A percentile compares a stretch with the other conserved stretches of the same genome.
These are phyloP conservation scores for Acleris literana DNA, from an alignment of 2,888 invertebrate species.

Conservation along the genomic window DNA sequence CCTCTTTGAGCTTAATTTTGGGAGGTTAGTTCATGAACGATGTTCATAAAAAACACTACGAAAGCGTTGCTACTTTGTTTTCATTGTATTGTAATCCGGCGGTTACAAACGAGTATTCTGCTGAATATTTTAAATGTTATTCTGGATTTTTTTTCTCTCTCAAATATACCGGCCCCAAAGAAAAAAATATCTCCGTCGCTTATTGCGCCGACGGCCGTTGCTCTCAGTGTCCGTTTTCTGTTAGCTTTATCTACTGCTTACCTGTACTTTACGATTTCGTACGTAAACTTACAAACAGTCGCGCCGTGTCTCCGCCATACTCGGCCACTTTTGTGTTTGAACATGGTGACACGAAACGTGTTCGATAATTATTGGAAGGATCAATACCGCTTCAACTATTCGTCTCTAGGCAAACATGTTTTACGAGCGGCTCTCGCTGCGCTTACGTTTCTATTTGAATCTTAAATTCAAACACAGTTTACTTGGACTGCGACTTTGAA, in stretches of 20 bases:
- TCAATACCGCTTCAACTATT: conserved; percentile 80
- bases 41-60: too few species aligned
- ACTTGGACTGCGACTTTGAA: conserved; percentile 61
- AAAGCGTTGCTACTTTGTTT: too few species aligned
- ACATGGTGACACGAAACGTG: conserved; percentile 82
- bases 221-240: conserved; percentile 67
- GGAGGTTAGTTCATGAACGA: too few species aligned
- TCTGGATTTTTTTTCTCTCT: too few species aligned
- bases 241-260: conserved; percentile 79
- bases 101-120: too few species aligned
- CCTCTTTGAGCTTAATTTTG: too few species aligned
- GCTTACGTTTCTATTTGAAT: conserved; percentile 79
- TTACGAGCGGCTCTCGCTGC: conserved; percentile 70
- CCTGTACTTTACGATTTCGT: conserved; percentile 74
- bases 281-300: conserved; percentile 75
- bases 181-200: conserved; percentile 41
- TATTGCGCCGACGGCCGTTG: conserved; percentile 50
- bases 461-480: conserved; percentile 71
- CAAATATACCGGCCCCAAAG: conserved; percentile 48
- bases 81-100: too few species aligned
- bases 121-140: too few species aligned
- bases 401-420: conserved; percentile 74
- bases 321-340: conserved; percentile 76
- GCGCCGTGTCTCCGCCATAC: conserved; percentile 68
- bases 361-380: conserved; percentile 84